Conservation (phyloP, 2,888 invertebrate genomes). For the Dexiosoma caninum region DNA sequence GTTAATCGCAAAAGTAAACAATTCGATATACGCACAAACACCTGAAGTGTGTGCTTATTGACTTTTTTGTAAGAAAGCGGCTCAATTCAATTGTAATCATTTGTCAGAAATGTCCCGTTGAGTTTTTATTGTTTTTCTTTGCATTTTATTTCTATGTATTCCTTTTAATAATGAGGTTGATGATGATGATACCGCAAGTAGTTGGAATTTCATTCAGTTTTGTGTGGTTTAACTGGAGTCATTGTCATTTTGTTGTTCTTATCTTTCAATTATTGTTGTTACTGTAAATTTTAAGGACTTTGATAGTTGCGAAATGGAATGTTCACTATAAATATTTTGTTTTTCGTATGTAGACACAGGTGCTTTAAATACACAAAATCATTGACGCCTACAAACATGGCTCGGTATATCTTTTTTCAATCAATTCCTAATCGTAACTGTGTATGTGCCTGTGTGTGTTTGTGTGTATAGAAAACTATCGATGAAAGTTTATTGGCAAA, state of each 20-base stretch:
- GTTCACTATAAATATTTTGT: slow-evolving; percentile 42
- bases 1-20: slow-evolving; percentile 28
- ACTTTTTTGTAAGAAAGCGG: slow-evolving; percentile 16
- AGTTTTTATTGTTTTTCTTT: slow-evolving; percentile 36
- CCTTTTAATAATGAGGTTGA: not conserved
- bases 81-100: slow-evolving; percentile 37
- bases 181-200: not conserved
- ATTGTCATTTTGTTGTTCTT: not conserved
- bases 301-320: slow-evolving; percentile 61
- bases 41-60: slow-evolving; percentile 3
- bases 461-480: slow-evolving; percentile 12
- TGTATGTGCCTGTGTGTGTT: too few relatives aligned
- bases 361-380: slow-evolving; percentile 66
- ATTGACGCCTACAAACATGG: slow-evolving; percentile 65
- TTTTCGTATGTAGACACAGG: slow-evolving; percentile 61
- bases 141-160: not conserved
- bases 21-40: not conserved
- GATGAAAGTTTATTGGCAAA: slow-evolving; percentile 21
- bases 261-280: not conserved
- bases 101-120: slow-evolving; percentile 52
- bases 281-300: slow-evolving; percentile 42
- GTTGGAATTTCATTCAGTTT: not conserved
- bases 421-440: slow-evolving; percentile 16
- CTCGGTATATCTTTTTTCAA: slow-evolving; percentile 44
- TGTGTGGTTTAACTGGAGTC: slow-evolving; percentile 23